Evolutionary conservation across 2,888 invertebrate species (phyloP).

Genomic region (Escarpia spicata): DNA sequence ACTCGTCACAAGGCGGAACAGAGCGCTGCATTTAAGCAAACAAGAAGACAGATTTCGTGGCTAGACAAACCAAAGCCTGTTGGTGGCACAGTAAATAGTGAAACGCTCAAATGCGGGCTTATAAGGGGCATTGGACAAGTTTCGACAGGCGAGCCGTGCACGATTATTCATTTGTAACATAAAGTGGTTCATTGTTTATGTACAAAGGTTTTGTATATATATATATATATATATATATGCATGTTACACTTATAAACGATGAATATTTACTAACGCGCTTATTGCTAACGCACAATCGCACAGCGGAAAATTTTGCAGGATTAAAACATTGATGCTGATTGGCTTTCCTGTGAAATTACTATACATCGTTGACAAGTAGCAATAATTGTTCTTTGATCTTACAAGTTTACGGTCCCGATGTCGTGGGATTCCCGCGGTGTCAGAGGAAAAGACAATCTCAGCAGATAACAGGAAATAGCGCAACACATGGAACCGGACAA

Average conservation of each 20-base stretch:
- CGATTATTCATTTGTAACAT: neutral
- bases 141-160: neutral
- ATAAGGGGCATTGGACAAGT: neutral
- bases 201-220: neutral
- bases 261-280: too few species aligned
- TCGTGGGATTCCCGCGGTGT: too few species aligned
- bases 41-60: neutral
- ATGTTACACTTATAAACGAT: slow-evolving; percentile 5
- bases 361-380: too few species aligned
- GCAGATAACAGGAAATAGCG: too few species aligned
- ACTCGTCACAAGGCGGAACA: neutral
- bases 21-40: neutral
- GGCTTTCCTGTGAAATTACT: too few species aligned
- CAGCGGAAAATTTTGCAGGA: too few species aligned
- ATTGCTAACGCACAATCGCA: too few species aligned
- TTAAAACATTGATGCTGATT: too few species aligned
- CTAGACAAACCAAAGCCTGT: neutral
- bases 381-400: too few species aligned
- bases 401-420: too few species aligned
- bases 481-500: too few species aligned
- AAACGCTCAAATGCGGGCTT: neutral
- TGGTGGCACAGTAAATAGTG: neutral
- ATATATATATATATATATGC: slow-evolving; percentile 20
- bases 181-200: neutral
- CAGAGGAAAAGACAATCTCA: too few species aligned